Percentiles rank a stretch among this genome's conserved stretches.
Evolutionary conservation across 2,797 vertebrate species (phyloP).

Genomic region (Dicrostonyx torquatus): DNA sequence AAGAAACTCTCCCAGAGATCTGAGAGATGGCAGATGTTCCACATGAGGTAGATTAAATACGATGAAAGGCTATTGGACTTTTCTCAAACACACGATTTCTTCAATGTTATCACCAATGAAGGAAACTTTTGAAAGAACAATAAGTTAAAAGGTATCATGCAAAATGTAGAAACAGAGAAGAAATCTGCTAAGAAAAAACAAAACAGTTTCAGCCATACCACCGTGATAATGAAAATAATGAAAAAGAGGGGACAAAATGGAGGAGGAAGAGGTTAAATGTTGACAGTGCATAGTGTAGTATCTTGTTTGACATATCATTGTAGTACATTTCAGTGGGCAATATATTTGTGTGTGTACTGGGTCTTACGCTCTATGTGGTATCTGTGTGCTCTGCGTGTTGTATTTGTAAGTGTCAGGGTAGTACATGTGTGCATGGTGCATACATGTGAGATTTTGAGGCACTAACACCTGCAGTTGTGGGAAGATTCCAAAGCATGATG

Average conservation of each 20-base stretch:
- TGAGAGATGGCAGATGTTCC: not conserved
- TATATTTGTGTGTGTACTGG: not conserved
- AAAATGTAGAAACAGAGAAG: not conserved
- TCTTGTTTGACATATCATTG: not conserved
- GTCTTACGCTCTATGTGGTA: not conserved
- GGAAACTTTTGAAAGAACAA: not conserved
- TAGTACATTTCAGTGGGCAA: not conserved
- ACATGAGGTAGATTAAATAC: not conserved
- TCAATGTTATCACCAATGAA: slow-evolving; percentile 6
- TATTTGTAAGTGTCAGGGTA: no score
- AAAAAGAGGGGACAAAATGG: not conserved
- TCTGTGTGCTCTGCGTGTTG: not conserved
- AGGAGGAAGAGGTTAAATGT: not conserved
- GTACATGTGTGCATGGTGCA: not conserved
- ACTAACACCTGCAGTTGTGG: not conserved
- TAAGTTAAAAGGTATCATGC: not conserved
- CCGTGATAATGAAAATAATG: not conserved
- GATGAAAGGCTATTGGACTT: not conserved
- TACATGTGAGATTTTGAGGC: not conserved
- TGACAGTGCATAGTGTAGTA: not conserved
- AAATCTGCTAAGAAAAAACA: not conserved
- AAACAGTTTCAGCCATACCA: not conserved
- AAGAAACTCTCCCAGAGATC: not conserved
- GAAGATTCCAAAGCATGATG: not conserved
- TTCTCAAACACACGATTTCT: not conserved